A percentile compares a stretch with the other conserved stretches of the same genome.
phyloP scores from a whole-genome alignment of 2,888 invertebrate species.

The Cerastis leucographa region DNA sequence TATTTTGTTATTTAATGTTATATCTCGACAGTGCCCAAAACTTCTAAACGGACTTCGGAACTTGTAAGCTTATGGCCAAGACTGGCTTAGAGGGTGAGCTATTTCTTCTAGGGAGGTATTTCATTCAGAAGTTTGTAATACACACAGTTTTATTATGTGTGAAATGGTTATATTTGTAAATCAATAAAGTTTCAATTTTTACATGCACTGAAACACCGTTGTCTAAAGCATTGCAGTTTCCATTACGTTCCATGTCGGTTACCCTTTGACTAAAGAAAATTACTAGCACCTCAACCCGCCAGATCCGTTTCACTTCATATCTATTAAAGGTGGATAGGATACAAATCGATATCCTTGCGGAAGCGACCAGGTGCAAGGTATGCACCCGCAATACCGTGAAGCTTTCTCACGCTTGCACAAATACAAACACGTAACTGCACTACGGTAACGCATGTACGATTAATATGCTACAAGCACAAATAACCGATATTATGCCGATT shows the following conservation, averaged over 20 bases:
- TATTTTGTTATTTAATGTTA: slow-evolving; percentile 40
- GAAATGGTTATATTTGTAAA: background rate
- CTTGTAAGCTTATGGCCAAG: slow-evolving; percentile 32
- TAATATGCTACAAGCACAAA: slow-evolving; percentile 25
- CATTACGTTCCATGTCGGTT: background rate
- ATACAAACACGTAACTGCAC: slow-evolving; percentile 54
- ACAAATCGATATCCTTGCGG: slow-evolving; percentile 71
- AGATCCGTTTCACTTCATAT: slow-evolving; percentile 68
- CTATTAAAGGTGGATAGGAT: slow-evolving; percentile 66
- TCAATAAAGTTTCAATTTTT: background rate
- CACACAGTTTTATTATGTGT: slow-evolving; percentile 10
- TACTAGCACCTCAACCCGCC: slow-evolving; percentile 14
- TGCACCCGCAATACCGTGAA: slow-evolving; percentile 45
- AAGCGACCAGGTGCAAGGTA: slow-evolving; percentile 71
- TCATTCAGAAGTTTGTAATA: slow-evolving; percentile 4
- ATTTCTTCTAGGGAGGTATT: background rate
- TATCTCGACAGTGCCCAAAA: slow-evolving; percentile 20
- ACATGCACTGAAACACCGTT: background rate
- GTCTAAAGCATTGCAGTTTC: background rate
- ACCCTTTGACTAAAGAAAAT: background rate
- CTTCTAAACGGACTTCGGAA: slow-evolving; percentile 31
- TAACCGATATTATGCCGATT: slow-evolving; percentile 40
- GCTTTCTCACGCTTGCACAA: slow-evolving; percentile 74
- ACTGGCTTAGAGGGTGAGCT: slow-evolving; percentile 19
- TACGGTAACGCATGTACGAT: slow-evolving; percentile 26